Evolutionary conservation across 2,888 invertebrate species (phyloP).

Genomic region (Sinodicranocentrus sp.): DNA sequence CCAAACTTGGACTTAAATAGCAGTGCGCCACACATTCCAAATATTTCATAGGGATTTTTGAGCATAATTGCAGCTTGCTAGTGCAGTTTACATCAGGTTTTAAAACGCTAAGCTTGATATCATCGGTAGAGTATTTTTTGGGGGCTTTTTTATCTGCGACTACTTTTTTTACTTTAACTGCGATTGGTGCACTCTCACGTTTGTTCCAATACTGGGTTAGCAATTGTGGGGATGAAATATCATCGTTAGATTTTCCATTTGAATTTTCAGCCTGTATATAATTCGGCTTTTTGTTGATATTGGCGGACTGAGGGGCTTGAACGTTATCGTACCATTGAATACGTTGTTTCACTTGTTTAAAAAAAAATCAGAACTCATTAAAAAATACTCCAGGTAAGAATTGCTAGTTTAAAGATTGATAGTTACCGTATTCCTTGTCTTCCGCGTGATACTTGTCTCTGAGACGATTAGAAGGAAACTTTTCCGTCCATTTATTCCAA

Average conservation of each 20-base stretch:
- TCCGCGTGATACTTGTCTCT: background rate
- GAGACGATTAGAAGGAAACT: background rate
- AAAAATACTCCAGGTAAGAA: too few relatives aligned
- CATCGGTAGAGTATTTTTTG: constrained; percentile 8
- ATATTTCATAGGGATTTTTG: background rate
- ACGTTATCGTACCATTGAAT: too few relatives aligned
- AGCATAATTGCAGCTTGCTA: constrained; percentile 17
- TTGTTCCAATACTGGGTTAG: constrained; percentile 17
- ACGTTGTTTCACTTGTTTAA: too few relatives aligned
- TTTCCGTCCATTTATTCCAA: constrained; percentile 25
- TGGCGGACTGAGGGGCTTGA: too few relatives aligned
- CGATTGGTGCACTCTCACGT: background rate
- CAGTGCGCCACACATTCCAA: constrained; percentile 45
- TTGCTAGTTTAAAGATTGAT: too few relatives aligned
- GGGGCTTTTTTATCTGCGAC: background rate
- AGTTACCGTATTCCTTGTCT: constrained; percentile 1
- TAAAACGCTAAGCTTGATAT: background rate
- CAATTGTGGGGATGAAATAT: too few relatives aligned
- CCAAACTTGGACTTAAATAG: constrained; percentile 25
- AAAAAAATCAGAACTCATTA: too few relatives aligned
- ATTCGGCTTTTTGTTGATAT: too few relatives aligned
- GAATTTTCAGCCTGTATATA: too few relatives aligned
- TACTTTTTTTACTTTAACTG: background rate
- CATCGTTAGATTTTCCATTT: too few relatives aligned
- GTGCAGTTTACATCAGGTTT: constrained; percentile 9